A percentile compares a stretch with the other conserved stretches of the same genome.
phyloP scores from a whole-genome alignment of 2,888 invertebrate species.

The Andrena camellia region DNA sequence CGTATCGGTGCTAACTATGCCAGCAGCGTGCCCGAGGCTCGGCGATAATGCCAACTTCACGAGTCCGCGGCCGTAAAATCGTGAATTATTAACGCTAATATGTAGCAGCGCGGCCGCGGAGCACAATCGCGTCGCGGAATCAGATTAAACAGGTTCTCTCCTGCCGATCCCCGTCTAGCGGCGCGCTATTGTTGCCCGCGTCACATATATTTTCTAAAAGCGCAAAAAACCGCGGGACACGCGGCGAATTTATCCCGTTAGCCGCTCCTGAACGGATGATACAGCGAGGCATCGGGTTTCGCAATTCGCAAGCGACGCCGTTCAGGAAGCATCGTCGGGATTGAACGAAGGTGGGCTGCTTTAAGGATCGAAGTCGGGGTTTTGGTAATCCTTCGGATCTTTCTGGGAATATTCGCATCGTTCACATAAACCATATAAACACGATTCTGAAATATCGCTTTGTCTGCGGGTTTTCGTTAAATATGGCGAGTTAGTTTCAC shows the following conservation, averaged over 20 bases:
- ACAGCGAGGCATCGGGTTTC: not conserved
- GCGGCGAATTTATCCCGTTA: slow-evolving; percentile 31
- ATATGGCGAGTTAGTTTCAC: not conserved
- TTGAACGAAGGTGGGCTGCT: not conserved
- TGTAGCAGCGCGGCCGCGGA: slow-evolving; percentile 70
- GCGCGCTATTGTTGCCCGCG: slow-evolving; percentile 39
- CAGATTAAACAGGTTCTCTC: slow-evolving; percentile 53
- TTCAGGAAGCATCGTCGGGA: not conserved
- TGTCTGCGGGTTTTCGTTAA: not conserved
- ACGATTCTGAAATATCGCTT: not conserved
- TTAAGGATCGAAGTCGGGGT: not conserved
- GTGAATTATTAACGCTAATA: slow-evolving; percentile 78
- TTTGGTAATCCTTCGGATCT: not conserved
- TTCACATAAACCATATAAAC: not conserved
- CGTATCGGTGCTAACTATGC: slow-evolving; percentile 58
- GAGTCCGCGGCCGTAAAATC: slow-evolving; percentile 76
- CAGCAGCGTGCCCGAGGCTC: slow-evolving; percentile 64
- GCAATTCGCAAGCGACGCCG: not conserved
- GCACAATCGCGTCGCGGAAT: slow-evolving; percentile 71
- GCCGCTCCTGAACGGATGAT: not conserved
- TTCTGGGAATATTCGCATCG: too few species aligned
- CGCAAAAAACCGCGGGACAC: slow-evolving; percentile 30
- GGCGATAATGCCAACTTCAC: slow-evolving; percentile 75
- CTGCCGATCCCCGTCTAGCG: slow-evolving; percentile 26
- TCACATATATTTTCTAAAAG: slow-evolving; percentile 26